Evolutionary conservation across 2,113 vertebrate genomes (phyloP).

Genomic region (Marmota monax): DNA sequence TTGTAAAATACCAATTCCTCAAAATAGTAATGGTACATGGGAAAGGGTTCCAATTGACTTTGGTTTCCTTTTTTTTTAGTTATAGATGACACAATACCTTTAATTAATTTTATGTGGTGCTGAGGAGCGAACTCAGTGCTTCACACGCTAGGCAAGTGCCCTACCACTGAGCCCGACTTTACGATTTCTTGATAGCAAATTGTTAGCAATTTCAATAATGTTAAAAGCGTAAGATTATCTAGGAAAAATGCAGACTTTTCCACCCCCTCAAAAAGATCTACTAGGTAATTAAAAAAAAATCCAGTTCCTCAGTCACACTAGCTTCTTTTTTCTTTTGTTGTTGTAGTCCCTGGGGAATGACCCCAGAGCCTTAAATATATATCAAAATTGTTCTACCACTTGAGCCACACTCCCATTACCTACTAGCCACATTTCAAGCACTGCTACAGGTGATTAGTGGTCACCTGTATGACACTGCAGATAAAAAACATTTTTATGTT

Average conservation of each 20-base stretch:
- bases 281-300: background rate
- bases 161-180: no score
- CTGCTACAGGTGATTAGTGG: background rate
- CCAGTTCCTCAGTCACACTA: background rate
- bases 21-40: background rate
- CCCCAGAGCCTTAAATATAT: background rate
- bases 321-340: background rate
- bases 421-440: background rate
- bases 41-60: background rate
- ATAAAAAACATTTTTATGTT: background rate
- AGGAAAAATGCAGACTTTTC: background rate
- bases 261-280: background rate
- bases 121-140: no score
- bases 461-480: fast-evolving
- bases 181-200: no score
- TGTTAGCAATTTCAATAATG: background rate
- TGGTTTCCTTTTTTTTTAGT: background rate
- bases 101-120: no score
- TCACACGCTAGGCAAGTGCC: no score
- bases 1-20: background rate
- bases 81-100: no score
- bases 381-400: no score
- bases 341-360: background rate
- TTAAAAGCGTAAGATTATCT: background rate
- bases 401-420: background rate